Conservation (phyloP, 2,888 invertebrate genomes). For the Dryomyza anilis region DNA sequence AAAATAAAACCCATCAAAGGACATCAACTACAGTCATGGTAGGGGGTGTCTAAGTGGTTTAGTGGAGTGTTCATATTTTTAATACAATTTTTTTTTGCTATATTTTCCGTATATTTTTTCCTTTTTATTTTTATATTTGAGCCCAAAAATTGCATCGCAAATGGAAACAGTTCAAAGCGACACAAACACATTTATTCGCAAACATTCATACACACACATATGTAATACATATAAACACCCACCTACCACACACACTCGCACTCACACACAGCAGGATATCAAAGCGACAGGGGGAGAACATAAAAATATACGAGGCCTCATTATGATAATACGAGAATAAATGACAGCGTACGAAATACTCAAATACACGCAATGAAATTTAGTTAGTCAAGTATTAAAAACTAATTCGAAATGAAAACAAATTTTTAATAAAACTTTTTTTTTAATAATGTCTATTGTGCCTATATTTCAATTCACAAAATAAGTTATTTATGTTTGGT, state of each 20-base stretch:
- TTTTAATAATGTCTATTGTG: too few species aligned
- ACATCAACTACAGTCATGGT: conserved; percentile 11
- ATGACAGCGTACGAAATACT: too few species aligned
- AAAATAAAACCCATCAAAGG: conserved; percentile 18
- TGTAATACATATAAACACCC: background rate
- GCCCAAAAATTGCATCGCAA: conserved; percentile 23
- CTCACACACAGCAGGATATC: conserved; percentile 20
- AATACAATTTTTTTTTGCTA: conserved; percentile 18
- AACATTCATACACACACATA: conserved; percentile 25
- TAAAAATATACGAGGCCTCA: conserved; percentile 55
- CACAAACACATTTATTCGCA: conserved; percentile 28
- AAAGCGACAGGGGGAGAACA: conserved; percentile 41
- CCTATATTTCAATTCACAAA: too few species aligned
- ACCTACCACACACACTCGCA: conserved; percentile 19
- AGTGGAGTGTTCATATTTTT: conserved; percentile 15
- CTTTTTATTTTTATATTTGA: background rate
- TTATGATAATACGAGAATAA: conserved; percentile 56
- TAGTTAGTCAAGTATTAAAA: too few species aligned
- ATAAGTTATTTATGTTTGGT: too few species aligned
- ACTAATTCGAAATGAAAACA: too few species aligned
- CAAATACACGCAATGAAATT: too few species aligned
- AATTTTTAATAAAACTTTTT: too few species aligned
- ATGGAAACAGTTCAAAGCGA: conserved; percentile 31
- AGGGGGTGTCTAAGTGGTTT: background rate
- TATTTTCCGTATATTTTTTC: background rate